Evolutionary conservation across 2,113 vertebrate species (phyloP).

Genomic region (Recurvirostra avosetta): DNA sequence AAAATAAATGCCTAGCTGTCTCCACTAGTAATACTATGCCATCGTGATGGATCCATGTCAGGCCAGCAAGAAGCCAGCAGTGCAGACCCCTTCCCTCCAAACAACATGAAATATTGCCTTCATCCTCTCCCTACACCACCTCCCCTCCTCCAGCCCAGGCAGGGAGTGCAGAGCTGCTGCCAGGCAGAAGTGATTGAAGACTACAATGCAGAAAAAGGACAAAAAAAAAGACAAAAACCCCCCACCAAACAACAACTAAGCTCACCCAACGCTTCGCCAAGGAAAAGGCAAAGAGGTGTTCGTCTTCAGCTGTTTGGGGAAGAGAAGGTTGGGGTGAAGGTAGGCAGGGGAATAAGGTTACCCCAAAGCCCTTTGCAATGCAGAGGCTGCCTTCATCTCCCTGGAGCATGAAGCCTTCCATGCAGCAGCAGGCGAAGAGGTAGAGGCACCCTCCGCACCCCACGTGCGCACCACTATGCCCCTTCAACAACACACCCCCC

Average conservation of each 20-base stretch:
- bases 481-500: background rate
- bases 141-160: background rate
- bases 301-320: background rate
- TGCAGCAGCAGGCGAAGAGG: background rate
- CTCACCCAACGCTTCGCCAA: background rate
- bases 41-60: background rate
- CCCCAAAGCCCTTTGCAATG: background rate
- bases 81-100: background rate
- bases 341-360: background rate
- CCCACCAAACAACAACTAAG: background rate
- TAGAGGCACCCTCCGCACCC: background rate
- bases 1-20: background rate
- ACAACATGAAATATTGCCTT: background rate
- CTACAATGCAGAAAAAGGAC: background rate
- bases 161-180: background rate
- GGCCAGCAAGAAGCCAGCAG: background rate
- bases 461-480: fast-evolving
- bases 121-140: background rate
- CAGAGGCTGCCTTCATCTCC: background rate
- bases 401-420: fast-evolving
- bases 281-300: background rate
- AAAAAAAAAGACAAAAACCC: background rate
- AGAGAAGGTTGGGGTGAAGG: fast-evolving
- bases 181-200: background rate
- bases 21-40: background rate